phyloP scores from a whole-genome alignment of 2,888 invertebrate species.

The Lathronympha strigana region DNA sequence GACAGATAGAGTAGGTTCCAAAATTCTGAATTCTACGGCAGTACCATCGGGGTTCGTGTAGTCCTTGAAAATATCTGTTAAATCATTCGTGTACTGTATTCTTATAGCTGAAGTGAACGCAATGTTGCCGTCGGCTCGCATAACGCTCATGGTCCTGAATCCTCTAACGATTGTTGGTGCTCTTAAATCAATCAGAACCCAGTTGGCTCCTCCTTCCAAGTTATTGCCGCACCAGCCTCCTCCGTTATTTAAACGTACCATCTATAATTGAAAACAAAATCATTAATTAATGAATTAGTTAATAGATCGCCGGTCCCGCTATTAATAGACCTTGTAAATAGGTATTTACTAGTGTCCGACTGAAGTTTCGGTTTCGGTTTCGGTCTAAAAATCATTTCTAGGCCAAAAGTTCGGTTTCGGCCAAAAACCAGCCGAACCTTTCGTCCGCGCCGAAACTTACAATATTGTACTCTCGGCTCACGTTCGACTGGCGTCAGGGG shows the following conservation, averaged over 20 bases:
- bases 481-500: no score
- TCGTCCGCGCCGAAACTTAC: no score
- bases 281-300: neutral
- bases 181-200: slow-evolving; percentile 94
- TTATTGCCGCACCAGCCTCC: slow-evolving; percentile 96
- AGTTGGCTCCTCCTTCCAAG: slow-evolving; percentile 93
- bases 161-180: slow-evolving; percentile 95
- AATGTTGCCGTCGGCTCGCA: slow-evolving; percentile 90
- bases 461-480: no score
- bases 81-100: slow-evolving; percentile 93
- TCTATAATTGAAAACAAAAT: slow-evolving; percentile 77
- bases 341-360: no score
- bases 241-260: slow-evolving; percentile 92
- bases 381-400: neutral
- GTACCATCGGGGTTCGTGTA: slow-evolving; percentile 97
- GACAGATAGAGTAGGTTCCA: slow-evolving; percentile 95
- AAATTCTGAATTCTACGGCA: slow-evolving; percentile 95
- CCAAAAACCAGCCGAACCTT: neutral
- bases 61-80: slow-evolving; percentile 95
- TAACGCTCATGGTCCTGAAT: slow-evolving; percentile 95
- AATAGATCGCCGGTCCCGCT: neutral
- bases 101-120: slow-evolving; percentile 96
- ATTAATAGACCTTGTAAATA: neutral
- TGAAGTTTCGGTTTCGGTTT: no score
- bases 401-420: neutral